These are phyloP conservation scores for Oryzias melastigma DNA, from an alignment of 2,113 vertebrate genomes.

Conservation along the genomic window DNA sequence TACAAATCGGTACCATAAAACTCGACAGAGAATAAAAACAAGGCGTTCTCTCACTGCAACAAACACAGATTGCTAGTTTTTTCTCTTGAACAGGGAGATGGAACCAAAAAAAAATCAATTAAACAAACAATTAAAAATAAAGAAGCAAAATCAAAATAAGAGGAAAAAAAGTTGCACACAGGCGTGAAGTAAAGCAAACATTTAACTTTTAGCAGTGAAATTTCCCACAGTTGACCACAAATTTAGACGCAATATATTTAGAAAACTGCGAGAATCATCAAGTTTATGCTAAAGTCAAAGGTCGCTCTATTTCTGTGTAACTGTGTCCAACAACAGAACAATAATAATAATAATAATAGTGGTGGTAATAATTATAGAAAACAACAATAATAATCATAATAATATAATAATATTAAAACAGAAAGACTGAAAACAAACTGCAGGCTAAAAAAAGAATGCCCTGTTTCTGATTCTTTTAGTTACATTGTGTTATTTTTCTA, in stretches of 20 bases:
- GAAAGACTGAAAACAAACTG: slow-evolving; percentile 88
- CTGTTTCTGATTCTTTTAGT: slow-evolving; percentile 42
- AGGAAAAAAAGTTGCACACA: slow-evolving; percentile 34
- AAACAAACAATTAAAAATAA: slow-evolving; percentile 65
- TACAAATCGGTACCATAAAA: slow-evolving; percentile 99
- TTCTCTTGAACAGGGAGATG: slow-evolving; percentile 84
- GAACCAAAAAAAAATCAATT: slow-evolving; percentile 80
- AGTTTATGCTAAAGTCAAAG: slow-evolving; percentile 42
- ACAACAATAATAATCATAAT: slow-evolving; percentile 70
- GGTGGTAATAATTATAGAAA: slow-evolving; percentile 70
- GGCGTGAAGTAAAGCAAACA: slow-evolving; percentile 21
- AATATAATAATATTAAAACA: slow-evolving; percentile 82
- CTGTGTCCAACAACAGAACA: slow-evolving; percentile 56
- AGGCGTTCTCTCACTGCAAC: slow-evolving; percentile 90
- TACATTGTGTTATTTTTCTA: slow-evolving; percentile 21
- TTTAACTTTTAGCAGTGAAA: slow-evolving; percentile 37
- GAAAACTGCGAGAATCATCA: slow-evolving; percentile 11
- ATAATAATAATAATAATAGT: slow-evolving; percentile 50
- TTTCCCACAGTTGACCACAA: slow-evolving; percentile 18
- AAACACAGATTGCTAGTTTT: slow-evolving; percentile 85
- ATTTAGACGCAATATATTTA: slow-evolving; percentile 11
- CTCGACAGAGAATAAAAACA: slow-evolving; percentile 94
- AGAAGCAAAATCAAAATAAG: slow-evolving; percentile 27
- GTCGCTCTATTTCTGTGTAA: slow-evolving; percentile 35
- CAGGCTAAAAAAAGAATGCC: slow-evolving; percentile 47